Conservation (phyloP, 1,140 invertebrate species). For the Drosophila sechellia region DNA sequence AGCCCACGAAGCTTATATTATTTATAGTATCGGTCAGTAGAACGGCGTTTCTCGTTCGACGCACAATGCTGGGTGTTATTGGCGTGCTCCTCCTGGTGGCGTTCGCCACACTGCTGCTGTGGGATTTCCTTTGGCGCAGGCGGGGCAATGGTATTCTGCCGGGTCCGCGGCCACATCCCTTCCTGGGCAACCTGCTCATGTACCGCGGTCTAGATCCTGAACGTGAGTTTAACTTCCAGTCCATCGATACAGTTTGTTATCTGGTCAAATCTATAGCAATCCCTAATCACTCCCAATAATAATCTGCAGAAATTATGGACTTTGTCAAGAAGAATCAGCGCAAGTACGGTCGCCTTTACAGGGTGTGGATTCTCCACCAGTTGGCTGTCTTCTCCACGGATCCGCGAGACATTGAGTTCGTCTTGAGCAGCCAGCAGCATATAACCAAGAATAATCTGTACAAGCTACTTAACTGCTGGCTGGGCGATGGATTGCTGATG, state of each 20-base stretch:
- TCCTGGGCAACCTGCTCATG: constrained; percentile 53
- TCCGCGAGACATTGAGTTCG: constrained; percentile 57
- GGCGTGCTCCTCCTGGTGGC: constrained; percentile 35
- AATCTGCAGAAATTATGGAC: constrained; percentile 53
- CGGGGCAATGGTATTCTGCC: constrained; percentile 51
- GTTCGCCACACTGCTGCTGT: constrained; percentile 48
- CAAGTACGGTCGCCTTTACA: constrained; percentile 86
- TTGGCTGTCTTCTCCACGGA: constrained; percentile 83
- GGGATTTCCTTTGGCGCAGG: constrained; percentile 62
- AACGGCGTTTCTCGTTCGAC: constrained; percentile 1
- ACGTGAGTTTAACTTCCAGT: constrained; percentile 34
- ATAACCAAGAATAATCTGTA: constrained; percentile 80
- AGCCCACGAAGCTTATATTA: background rate
- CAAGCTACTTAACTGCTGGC: constrained; percentile 83
- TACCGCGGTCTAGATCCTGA: constrained; percentile 47
- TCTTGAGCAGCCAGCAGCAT: constrained; percentile 64
- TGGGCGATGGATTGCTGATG: constrained; percentile 84
- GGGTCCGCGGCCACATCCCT: constrained; percentile 43
- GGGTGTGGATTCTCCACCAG: constrained; percentile 86
- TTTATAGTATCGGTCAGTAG: constrained; percentile 17
- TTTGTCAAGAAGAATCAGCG: constrained; percentile 38
- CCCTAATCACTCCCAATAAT: background rate
- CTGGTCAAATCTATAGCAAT: background rate
- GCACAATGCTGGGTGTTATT: constrained; percentile 44
- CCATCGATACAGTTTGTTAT: background rate